Percentiles rank a stretch among this genome's conserved stretches.
Evolutionary conservation across 2,797 vertebrate genomes (phyloP).

Genomic region (Ispidina lecontei): DNA sequence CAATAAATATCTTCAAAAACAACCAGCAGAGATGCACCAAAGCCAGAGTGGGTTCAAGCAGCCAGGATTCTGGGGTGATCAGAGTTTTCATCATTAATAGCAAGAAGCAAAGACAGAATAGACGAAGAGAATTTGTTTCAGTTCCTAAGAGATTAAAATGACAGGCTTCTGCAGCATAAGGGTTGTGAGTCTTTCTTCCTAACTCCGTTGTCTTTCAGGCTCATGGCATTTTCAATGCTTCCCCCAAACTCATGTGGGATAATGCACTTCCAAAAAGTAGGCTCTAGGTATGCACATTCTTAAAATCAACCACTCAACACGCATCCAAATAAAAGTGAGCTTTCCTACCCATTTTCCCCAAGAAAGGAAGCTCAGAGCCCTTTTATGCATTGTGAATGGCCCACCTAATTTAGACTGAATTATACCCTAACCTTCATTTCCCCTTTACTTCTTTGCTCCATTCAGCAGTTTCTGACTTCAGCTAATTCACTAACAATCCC

Average conservation of each 20-base stretch:
- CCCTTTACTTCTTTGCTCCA: slow-evolving; percentile 85
- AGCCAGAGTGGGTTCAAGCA: not conserved
- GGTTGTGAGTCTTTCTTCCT: not conserved
- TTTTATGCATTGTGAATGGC: slow-evolving; percentile 90
- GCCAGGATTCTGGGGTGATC: not conserved
- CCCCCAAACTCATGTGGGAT: slow-evolving; percentile 54
- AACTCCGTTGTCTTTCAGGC: slow-evolving; percentile 44
- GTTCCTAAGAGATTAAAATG: not conserved
- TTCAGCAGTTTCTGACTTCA: slow-evolving; percentile 90
- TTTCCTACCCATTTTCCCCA: slow-evolving; percentile 90
- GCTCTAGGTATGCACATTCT: slow-evolving; percentile 89
- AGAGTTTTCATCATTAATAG: not conserved
- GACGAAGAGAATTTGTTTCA: not conserved
- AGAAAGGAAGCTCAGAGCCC: slow-evolving; percentile 86
- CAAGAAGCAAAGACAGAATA: not conserved
- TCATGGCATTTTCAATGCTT: slow-evolving; percentile 37
- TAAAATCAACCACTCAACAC: slow-evolving; percentile 83
- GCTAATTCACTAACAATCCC: slow-evolving; percentile 89
- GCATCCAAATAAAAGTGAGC: slow-evolving; percentile 90
- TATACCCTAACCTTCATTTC: slow-evolving; percentile 87
- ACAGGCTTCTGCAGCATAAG: not conserved
- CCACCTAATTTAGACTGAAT: slow-evolving; percentile 90
- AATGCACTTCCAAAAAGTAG: slow-evolving; percentile 81
- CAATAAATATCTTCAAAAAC: not conserved
- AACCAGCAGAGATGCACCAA: not conserved